Evolutionary conservation across 1,140 invertebrate genomes (phyloP), one percentile per base, ranked within the genome.

Genomic region (Halesus radiatus): DNA sequence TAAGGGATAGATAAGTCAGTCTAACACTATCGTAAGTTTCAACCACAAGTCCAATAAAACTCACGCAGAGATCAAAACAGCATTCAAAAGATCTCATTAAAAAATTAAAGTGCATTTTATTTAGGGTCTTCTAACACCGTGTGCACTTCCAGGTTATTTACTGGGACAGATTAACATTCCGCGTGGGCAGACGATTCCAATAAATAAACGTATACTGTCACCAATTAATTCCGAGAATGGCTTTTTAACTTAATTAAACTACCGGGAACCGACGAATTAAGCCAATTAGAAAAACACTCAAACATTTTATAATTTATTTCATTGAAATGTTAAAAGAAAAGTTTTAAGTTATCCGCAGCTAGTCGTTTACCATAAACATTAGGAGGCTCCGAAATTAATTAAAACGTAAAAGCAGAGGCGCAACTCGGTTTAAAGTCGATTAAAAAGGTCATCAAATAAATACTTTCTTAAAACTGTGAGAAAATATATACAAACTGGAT

Each of bases 391-490:
- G 13, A 45, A 45, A 10, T 45, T 45, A 45, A 45, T 45, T 45
- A 45, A 45, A 45, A n/a, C 23, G 62, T 66, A 29, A 29, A 66
- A 66, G 29, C 23, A 29, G 62, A 29, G 13, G 20, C n/a, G 62
- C 62, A 66, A 66, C 16, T 32, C 62, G 62, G 29, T 32, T 66
- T 66, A 18, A 23, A 60, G 23, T 60, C 37, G 20, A 60, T 60
- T 60, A 18, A 60, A 22, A 20, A 23, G 10, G 6, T 22, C 23
- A 20, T 60, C 18, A 60, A 58, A 60, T 60, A 60, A 22, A 18
- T 13, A 60, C 56, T 60, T 60, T 18, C 16, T 23, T 60, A 22
- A 60, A 20, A 23, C 23, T 60, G 56, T 20, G 56, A 60, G 16
- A 60, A 60, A 60, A 60, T 22, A 20, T 56, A 7, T 6, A 20